Conservation (phyloP, 2,888 invertebrate species). For the Dinocampus coccinellae region DNA sequence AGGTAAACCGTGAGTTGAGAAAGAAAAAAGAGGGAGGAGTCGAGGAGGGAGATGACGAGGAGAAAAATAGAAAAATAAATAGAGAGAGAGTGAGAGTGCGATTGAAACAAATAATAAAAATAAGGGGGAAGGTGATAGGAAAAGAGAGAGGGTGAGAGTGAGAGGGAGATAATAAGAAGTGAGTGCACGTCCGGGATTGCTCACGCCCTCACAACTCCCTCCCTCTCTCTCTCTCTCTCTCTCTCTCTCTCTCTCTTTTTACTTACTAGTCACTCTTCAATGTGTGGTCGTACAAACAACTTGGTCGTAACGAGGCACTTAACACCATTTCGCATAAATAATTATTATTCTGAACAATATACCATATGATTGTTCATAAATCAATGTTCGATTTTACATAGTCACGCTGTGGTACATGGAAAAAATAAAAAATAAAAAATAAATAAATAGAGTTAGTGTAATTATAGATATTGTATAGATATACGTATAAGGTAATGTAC, state of each 20-base stretch:
- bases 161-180: not conserved
- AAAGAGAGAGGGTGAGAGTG: too few species aligned
- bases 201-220: not conserved
- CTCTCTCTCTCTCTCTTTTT: too few species aligned
- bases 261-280: not conserved
- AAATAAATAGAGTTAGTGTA: too few species aligned
- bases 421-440: not conserved
- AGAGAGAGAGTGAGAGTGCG: too few species aligned
- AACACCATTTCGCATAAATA: constrained; percentile 42
- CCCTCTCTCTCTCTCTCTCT: too few species aligned
- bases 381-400: constrained; percentile 30
- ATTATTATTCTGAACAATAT: constrained; percentile 43
- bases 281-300: constrained; percentile 27
- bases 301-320: constrained; percentile 46
- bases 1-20: too few species aligned
- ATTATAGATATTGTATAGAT: not conserved
- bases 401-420: not conserved
- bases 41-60: too few species aligned
- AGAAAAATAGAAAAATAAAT: too few species aligned
- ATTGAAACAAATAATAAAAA: too few species aligned
- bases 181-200: not conserved
- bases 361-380: constrained; percentile 41
- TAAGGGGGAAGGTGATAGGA: too few species aligned
- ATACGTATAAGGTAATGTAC: not conserved
- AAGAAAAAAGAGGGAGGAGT: too few species aligned